Evolutionary conservation across 30 jellyfish, hydroid and myxozoan genomes (phyloP), one percentile per base, ranked within the genome.

Genomic region (Pelagia noctiluca): DNA sequence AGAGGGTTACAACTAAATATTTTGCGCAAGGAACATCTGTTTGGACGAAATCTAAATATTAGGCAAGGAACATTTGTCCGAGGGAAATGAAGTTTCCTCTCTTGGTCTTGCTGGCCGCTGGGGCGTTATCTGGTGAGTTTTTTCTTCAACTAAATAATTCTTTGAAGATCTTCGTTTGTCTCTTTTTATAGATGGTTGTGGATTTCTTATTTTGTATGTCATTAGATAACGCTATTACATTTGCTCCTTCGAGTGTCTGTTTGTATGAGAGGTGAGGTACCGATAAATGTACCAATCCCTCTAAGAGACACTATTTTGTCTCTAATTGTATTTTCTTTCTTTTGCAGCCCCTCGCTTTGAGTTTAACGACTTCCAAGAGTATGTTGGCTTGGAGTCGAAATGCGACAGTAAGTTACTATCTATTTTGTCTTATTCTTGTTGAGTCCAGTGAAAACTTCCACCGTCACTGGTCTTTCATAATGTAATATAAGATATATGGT

Each of bases 51-150:
- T 35, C 35, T 2, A 13, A 32, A 75, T 1, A 37, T 78, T 26
- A 82, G 89, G 47, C 82, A 34, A 29, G 7, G 71, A 82, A 54
- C 22, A 4, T 82, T 36, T 42, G 50, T 71, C 92, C 37, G 47
- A 60, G 75, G 86, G 68, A 52, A 62, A 92, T 92, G 98, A 92
- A 92, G 97, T 92, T 81, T 74, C 96, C 94, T 63, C 93, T 92
- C 83, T 75, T 92, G 86, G 95, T 92, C 81, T 85, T 92, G 90
- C 83, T 86, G 91, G 98, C 98, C 89, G 98, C 98, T 35, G 96
- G 96, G 89, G 94, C 98, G n/a, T 74, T 92, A 12, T 95, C 98
- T 71, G 98, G 98, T 92, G 86, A 12, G 28, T 8, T 12, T 10
- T n/a, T 50, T 11, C 3, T 38, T n/a, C n/a, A n/a, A n/a, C n/a